Conservation (phyloP, 2,888 invertebrate genomes). For the Nemurella pictetii region DNA sequence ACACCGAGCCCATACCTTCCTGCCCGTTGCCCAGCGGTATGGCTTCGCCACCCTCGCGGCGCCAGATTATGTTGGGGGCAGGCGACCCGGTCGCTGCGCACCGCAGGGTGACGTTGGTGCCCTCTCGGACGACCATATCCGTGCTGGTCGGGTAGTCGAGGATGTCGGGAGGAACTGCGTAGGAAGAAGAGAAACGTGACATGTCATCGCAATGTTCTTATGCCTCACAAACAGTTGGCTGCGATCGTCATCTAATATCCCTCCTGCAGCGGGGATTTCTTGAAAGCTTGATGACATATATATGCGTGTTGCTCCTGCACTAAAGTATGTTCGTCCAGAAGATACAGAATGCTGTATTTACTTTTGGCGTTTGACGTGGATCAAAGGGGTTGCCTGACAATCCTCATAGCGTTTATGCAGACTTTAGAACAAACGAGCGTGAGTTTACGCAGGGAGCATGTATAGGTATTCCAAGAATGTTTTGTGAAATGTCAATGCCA, state of each 20-base stretch:
- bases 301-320: too few relatives aligned
- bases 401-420: too few relatives aligned
- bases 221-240: background rate
- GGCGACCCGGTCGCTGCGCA: constrained; percentile 90
- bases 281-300: too few relatives aligned
- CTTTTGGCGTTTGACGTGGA: too few relatives aligned
- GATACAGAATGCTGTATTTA: too few relatives aligned
- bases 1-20: constrained; percentile 43
- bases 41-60: constrained; percentile 74
- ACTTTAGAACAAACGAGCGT: background rate
- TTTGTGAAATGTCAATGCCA: background rate
- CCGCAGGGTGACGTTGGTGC: constrained; percentile 80
- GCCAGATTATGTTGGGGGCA: constrained; percentile 83
- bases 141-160: constrained; percentile 84
- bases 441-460: too few relatives aligned
- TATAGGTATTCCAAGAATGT: background rate
- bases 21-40: constrained; percentile 56
- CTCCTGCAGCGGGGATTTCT: background rate
- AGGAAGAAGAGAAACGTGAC: background rate
- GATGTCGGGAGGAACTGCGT: constrained; percentile 80
- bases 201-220: background rate
- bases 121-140: constrained; percentile 83
- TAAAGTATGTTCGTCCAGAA: too few relatives aligned
- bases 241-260: background rate
- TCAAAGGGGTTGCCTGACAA: too few relatives aligned